A percentile compares a stretch with the other conserved stretches of the same genome.
Evolutionary conservation across 1,140 invertebrate genomes (phyloP).

Genomic region (Pogonognathellus flavescens): DNA sequence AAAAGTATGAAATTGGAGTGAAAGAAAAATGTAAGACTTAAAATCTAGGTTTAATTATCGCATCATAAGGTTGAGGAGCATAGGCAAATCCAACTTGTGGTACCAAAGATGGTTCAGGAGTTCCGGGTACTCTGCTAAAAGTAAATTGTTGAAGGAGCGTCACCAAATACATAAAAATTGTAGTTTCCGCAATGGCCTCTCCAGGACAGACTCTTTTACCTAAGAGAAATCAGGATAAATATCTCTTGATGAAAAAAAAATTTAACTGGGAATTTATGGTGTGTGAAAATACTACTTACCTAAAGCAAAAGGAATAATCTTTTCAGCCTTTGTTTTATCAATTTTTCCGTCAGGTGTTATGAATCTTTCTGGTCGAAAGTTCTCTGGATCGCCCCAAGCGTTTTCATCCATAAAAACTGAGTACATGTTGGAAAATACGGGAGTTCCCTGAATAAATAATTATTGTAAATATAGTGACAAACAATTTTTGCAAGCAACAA

Average conservation of each 20-base stretch:
- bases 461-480: too few species aligned
- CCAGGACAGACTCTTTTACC: background rate
- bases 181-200: background rate
- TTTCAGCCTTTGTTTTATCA: background rate
- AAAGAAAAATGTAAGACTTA: too few species aligned
- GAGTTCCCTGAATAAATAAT: background rate
- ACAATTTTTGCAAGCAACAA: too few species aligned
- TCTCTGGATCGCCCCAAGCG: background rate
- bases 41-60: background rate
- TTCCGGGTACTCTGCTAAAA: background rate
- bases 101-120: background rate
- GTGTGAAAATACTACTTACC: too few species aligned
- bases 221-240: background rate
- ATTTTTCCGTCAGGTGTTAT: background rate
- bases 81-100: background rate
- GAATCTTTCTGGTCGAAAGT: background rate
- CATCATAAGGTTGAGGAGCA: background rate
- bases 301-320: background rate
- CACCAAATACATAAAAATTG: background rate
- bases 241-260: background rate
- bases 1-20: too few species aligned
- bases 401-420: constrained; percentile 5
- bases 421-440: background rate
- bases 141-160: background rate
- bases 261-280: too few species aligned